Base-by-base conservation (phyloP, 37 sponge, comb jelly and placozoan genomes). In the Axinella damicornis region DNA sequence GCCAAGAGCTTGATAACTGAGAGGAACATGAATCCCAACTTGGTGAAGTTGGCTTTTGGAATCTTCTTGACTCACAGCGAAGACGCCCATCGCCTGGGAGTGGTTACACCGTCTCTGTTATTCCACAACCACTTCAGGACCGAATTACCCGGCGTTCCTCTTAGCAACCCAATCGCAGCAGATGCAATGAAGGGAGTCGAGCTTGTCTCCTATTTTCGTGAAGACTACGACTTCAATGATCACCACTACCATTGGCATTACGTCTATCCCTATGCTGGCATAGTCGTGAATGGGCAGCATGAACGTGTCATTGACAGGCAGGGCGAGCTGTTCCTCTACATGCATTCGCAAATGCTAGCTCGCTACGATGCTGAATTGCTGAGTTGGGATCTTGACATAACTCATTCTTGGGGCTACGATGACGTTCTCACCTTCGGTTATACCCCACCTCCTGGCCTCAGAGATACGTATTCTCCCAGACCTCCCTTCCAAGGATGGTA, bases 241-340 rank as follows among this genome's bases (percentile, higher is more conserved):
- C 79, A 79, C 63, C 79, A 79, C 65, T 31, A 35, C 25, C 79
- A 79, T 30, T 79, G 79, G 79, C 79, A 79, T 33, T 18, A 17
- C 27, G 65, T 79, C 24, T 79, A 79, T 28, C 65, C 65, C 1
- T 31, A 21, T 37, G 1, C 37, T n/a, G 65, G 79, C 16, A 15
- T 77, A 61, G 16, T 33, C 2, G 28, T 6, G 2, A 12, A n/a
- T n/a, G n/a, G 30, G 24, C 1, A 33, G 0, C 20, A 22, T 21
- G 16, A 77, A 28, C 79, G 65, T 65, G 17, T 60, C 18, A 30
- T 79, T 2, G 46, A 79, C 30, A 79, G 79, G 46, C 66, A 79
- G 13, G 79, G 79, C 33, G 79, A 79, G 53, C 79, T 79, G 40
- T 79, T 79, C 31, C 65, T 62, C 27, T 79, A 79, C 79, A 79